Conservation (phyloP, 2,888 invertebrate genomes). For the Allolobophora icterica region DNA sequence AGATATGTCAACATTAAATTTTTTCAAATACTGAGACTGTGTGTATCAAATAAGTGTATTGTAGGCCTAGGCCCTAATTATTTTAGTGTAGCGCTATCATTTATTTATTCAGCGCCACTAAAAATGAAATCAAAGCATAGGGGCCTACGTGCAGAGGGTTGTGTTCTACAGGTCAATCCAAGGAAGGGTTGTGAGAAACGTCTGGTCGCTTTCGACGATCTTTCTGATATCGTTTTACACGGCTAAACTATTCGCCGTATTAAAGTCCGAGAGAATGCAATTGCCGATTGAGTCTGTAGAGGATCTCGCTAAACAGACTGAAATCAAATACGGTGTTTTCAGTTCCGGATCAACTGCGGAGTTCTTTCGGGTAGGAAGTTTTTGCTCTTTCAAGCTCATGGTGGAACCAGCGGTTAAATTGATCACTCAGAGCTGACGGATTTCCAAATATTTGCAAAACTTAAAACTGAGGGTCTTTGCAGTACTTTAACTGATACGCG, state of each 20-base stretch:
- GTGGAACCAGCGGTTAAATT: no score
- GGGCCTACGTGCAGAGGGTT: neutral
- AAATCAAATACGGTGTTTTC: conserved; percentile 87
- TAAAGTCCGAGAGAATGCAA: conserved; percentile 61
- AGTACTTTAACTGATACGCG: no score
- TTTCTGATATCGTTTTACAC: neutral
- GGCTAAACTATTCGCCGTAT: neutral
- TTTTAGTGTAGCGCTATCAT: no score
- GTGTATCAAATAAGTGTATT: no score
- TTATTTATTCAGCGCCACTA: neutral
- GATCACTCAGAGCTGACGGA: no score
- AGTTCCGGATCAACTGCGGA: conserved; percentile 79
- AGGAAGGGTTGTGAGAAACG: neutral
- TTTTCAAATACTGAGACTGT: no score
- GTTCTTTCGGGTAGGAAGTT: conserved; percentile 76
- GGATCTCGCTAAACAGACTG: conserved; percentile 86
- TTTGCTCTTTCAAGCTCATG: neutral
- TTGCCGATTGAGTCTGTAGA: conserved; percentile 90
- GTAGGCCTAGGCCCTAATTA: no score
- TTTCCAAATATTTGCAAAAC: no score
- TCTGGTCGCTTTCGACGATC: neutral
- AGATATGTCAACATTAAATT: neutral
- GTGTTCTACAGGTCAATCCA: neutral
- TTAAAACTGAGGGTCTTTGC: no score
- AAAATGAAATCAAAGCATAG: no score